These are phyloP conservation scores for Centropus unirufus DNA, from an alignment of 2,113 vertebrate species.

Conservation along the genomic window DNA sequence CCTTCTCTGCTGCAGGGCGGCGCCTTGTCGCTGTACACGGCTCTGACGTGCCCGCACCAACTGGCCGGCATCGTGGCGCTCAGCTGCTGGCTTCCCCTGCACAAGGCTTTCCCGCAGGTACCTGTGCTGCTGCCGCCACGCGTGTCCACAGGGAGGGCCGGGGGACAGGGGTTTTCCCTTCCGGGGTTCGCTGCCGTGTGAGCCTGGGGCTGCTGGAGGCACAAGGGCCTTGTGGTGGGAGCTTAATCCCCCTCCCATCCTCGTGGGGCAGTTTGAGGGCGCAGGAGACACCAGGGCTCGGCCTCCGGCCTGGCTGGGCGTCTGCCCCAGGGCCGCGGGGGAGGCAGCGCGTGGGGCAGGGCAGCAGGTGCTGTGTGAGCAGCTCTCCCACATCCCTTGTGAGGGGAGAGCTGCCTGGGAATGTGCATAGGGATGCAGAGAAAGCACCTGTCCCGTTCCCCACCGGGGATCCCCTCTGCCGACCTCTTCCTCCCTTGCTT, in stretches of 20 bases:
- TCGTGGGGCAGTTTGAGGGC: not conserved
- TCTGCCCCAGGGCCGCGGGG: too few species aligned
- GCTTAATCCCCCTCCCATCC: not conserved
- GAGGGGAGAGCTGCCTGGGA: not conserved
- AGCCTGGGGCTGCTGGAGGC: not conserved
- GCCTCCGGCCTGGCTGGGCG: rapidly evolving
- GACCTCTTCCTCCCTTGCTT: not conserved
- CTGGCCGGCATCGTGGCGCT: slow-evolving; percentile 93
- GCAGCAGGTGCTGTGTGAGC: not conserved
- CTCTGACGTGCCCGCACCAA: slow-evolving; percentile 92
- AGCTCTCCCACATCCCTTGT: rapidly evolving
- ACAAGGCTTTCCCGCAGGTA: slow-evolving; percentile 94
- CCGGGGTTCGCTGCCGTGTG: rapidly evolving
- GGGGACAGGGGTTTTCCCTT: rapidly evolving
- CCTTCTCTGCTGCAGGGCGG: slow-evolving; percentile 82
- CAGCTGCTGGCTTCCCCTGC: slow-evolving; percentile 97
- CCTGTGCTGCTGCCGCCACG: rapidly evolving
- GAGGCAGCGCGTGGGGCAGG: not conserved
- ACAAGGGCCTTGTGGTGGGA: rapidly evolving
- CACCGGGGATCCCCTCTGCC: not conserved
- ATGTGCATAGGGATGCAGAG: rapidly evolving
- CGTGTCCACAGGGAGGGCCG: rapidly evolving
- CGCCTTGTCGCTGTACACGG: slow-evolving; percentile 94
- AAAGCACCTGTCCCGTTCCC: rapidly evolving
- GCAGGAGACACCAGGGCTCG: not conserved